Percentiles rank a stretch among this genome's conserved stretches.
phyloP scores from a whole-genome alignment of 2,888 invertebrate species.

The Macrophya annulata region DNA sequence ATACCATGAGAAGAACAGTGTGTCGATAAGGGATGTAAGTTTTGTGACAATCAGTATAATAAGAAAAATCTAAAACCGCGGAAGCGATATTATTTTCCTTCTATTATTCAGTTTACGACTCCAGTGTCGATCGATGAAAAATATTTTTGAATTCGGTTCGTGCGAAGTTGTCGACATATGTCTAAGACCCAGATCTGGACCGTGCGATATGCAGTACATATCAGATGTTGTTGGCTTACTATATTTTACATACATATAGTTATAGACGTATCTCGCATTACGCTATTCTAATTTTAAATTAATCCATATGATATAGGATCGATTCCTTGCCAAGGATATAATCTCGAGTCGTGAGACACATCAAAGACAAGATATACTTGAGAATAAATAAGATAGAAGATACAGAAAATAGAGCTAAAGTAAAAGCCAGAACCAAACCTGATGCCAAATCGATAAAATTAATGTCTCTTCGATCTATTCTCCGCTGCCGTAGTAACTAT shows the following conservation, averaged over 20 bases:
- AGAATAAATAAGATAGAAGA: background rate
- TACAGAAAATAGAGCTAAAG: slow-evolving; percentile 19
- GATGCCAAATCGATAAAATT: slow-evolving; percentile 35
- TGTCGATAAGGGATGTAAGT: too few species aligned
- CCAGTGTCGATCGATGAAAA: background rate
- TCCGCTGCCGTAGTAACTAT: background rate
- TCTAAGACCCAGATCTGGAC: background rate
- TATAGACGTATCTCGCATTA: slow-evolving; percentile 28
- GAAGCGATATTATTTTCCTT: background rate
- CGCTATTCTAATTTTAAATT: slow-evolving; percentile 15
- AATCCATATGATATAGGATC: slow-evolving; percentile 7
- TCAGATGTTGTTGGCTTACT: slow-evolving; percentile 1
- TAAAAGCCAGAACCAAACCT: background rate
- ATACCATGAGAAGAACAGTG: background rate
- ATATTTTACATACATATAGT: background rate
- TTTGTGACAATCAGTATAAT: background rate
- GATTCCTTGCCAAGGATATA: slow-evolving; percentile 41
- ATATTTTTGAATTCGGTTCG: background rate
- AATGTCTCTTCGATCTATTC: slow-evolving; percentile 27
- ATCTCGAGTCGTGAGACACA: background rate
- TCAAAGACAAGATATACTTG: background rate
- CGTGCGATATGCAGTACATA: background rate
- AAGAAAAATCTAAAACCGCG: background rate
- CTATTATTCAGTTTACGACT: background rate
- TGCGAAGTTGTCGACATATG: background rate